Base-by-base conservation (phyloP, 2,113 vertebrate genomes). In the Sinocyclocheilus anophthalmus region DNA sequence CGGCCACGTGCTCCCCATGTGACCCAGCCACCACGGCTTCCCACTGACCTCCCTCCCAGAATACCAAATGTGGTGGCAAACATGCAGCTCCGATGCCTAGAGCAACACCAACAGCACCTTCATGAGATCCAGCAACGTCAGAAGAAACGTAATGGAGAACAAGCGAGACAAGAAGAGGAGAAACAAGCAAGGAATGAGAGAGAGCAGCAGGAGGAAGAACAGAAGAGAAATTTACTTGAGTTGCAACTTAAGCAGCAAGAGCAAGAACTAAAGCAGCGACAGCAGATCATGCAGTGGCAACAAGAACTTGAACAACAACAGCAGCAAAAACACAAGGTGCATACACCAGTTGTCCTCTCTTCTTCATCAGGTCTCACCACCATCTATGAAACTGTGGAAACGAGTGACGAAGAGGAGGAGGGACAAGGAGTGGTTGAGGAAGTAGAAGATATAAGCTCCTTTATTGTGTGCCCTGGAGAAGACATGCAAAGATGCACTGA, bases 331-430 rank as follows among this genome's bases (percentile, higher is more conserved):
- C 89, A 85, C 5, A 90, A 91, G 83, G 85, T 48, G 1, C 89
- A 89, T 82, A 20, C 78, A 11, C 20, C 91, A 0, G 84, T 86
- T 24, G 75, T 92, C 65, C 87, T 93, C 53, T 94, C 94, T 0
- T 92, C 95, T 0, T 91, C 93, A 55, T 94, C 94, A 0, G 93
- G 92, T 26, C 94, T 95, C 70, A 92, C 93, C 87, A 96, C 94
- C 63, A 96, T 96, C 82, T 95, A 95, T 6, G 95, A 95, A 81
- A 91, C 92, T 0, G 85, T 94, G 83, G 94, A 95, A 88, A 91
- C 87, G 37, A 92, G 90, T 1, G 93, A 89, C 3, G 93, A 91
- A 0, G 73, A 16, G 10, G 88, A 90, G 10, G 77, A 86, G 11
- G 59, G 3, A 5, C 37, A n/a, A 45, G 37, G 67, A 55, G 48